Conservation (phyloP, 2,113 vertebrate genomes). For the Danionella cerebrum region DNA sequence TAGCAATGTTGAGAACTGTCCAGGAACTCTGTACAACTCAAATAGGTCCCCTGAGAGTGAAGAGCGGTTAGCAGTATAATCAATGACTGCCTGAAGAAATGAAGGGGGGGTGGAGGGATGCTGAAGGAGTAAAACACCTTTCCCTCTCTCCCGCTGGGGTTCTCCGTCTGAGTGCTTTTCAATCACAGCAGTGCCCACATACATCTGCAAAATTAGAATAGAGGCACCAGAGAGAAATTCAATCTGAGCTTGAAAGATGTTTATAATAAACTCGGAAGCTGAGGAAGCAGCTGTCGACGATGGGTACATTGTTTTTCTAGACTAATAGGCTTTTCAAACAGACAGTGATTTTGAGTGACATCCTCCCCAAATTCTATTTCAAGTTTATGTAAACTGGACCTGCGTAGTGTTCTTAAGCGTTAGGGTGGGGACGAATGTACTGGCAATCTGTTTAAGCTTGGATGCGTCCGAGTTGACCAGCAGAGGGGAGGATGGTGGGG, state of each 20-base stretch:
- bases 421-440: too few species aligned
- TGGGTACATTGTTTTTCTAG: background rate
- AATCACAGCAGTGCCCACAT: constrained; percentile 28
- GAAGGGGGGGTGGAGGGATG: background rate
- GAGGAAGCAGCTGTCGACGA: too few species aligned
- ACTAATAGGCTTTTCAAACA: background rate
- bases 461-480: too few species aligned
- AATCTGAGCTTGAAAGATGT: background rate
- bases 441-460: too few species aligned
- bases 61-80: background rate
- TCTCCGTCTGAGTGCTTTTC: constrained; percentile 41
- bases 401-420: too few species aligned
- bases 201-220: constrained; percentile 20
- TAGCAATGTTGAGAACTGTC: background rate
- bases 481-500: too few species aligned
- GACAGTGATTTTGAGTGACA: background rate
- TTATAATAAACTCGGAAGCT: background rate
- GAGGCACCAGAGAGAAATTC: background rate
- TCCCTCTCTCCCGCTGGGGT: constrained; percentile 6
- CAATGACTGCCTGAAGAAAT: background rate
- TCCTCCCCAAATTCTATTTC: background rate
- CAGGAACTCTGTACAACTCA: background rate
- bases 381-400: too few species aligned
- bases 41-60: background rate
- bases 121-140: background rate